Percentiles rank a stretch among this genome's conserved stretches.
Evolutionary conservation across 2,797 vertebrate genomes (phyloP).

Genomic region (Tenualosa thibaudeaui): DNA sequence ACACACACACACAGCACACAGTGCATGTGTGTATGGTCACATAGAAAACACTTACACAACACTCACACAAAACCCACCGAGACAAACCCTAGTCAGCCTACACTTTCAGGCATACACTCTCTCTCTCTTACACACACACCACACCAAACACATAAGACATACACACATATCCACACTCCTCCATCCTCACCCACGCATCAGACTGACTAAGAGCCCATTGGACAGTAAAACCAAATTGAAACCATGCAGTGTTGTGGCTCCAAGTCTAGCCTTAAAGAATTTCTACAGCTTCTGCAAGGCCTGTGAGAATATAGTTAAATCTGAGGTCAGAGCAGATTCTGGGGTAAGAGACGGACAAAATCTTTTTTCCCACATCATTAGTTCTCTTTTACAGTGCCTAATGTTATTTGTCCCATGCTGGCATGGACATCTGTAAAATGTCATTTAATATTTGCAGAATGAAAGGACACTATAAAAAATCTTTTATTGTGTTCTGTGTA

Average conservation of each 20-base stretch:
- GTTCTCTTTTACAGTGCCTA: neutral
- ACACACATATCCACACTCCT: neutral
- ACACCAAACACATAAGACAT: neutral
- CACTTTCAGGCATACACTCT: neutral
- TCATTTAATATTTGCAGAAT: constrained; percentile 19
- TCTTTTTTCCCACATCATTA: constrained; percentile 11
- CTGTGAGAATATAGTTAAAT: constrained; percentile 1
- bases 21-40: neutral
- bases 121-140: neutral
- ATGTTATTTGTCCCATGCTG: constrained; percentile 12
- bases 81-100: neutral
- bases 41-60: neutral
- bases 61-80: neutral
- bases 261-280: neutral
- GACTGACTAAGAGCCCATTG: neutral
- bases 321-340: constrained; percentile 3
- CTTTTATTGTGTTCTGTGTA: constrained; percentile 41
- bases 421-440: neutral
- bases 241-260: constrained; percentile 17
- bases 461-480: constrained; percentile 37
- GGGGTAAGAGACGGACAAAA: neutral
- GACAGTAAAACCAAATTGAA: constrained; percentile 20
- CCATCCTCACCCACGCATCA: neutral
- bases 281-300: neutral
- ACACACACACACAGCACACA: constrained; percentile 1